Base-by-base conservation (phyloP, 30 jellyfish, hydroid and myxozoan species). In the Hydractinia echinata region DNA sequence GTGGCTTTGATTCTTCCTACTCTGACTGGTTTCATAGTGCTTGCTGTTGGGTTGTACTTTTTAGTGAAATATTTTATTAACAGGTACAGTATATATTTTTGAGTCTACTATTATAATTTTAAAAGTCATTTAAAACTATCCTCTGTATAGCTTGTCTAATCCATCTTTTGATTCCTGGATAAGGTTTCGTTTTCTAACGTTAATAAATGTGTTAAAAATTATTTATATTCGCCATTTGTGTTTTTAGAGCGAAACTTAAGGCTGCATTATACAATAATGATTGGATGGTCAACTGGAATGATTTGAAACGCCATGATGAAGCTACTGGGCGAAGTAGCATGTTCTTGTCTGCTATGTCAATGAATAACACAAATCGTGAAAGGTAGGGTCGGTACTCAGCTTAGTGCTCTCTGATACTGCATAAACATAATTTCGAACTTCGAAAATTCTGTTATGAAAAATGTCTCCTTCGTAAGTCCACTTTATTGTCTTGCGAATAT, bases 271-370 rank as follows among this genome's bases (percentile, higher is more conserved):
- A 15, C 53, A 93, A 80, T 58, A 89, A 79, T 77, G 96, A 93
- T 54, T 93, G 99, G 99, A 88, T 93, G 9, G 96, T 93, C 61
- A 87, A 81, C 68, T 93, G 99, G 99, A 61, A 86, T 8, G 90
- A 88, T 14, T 69, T 93, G 55, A 88, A 84, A 62, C 72, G 96
- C 4, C 80, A 85, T 53, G 99, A 85, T 55, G 96, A 83, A 39
- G 76, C 51, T 21, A 87, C 88, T 6, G 95, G 93, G 15, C 77
- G 88, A 73, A 93, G 89, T 73, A 79, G 88, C 73, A 84, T 93
- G 96, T 88, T 76, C 66, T 48, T 93, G 78, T 73, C 96, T 61
- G 95, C 96, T 51, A 67, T 85, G 86, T 85, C 95, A 10, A 85
- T 85, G 95, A 81, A 85, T 62, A 81, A 85, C 21, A 80, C 53